Evolutionary conservation across 2,113 vertebrate genomes (phyloP), one percentile per base, ranked within the genome.

Genomic region (Gasterosteus nipponicus): DNA sequence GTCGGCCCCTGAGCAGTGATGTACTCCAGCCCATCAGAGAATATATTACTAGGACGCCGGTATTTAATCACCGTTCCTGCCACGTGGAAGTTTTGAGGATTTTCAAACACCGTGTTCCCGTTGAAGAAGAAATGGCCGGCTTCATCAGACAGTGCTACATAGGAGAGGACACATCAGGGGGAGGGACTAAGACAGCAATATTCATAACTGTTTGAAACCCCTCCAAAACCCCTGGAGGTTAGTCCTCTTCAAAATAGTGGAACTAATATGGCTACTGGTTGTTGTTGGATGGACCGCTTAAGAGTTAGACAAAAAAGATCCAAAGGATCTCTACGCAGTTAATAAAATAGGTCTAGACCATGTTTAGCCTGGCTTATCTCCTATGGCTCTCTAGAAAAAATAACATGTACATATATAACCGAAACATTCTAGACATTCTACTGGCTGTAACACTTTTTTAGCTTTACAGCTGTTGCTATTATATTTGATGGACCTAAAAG

Each of bases 51-150:
- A 2, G 96, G 96, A 6, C 96, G 93, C 19, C 96, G 89, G 86
- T 97, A 97, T 84, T 97, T 97, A 88, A 97, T 95, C 56, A 96
- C 66, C 0, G 96, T 97, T 80, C 95, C 96, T 16, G 96, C 96
- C 69, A 97, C 94, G 11, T 83, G 93, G 92, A 96, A 97, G 90
- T 97, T 97, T 73, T 95, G 95, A 18, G 96, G 96, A 29, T 97
- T 94, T 90, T 97, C 96, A 64, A 97, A 95, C 77, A 94, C 88
- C 0, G 93, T 93, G 88, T 97, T 96, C 29, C 96, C 96, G 0
- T 97, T 97, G 88, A 97, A 95, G 92, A 96, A 97, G 89, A 97
- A 97, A 80, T 92, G 84, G 3, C 96, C 96, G 0, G 90, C 92
- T 89, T 96, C 95, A 82, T 97, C 96, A 51, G 96, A 95, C 0